Evolutionary conservation across 2,888 invertebrate genomes (phyloP).

Genomic region (Nasonia oneida): DNA sequence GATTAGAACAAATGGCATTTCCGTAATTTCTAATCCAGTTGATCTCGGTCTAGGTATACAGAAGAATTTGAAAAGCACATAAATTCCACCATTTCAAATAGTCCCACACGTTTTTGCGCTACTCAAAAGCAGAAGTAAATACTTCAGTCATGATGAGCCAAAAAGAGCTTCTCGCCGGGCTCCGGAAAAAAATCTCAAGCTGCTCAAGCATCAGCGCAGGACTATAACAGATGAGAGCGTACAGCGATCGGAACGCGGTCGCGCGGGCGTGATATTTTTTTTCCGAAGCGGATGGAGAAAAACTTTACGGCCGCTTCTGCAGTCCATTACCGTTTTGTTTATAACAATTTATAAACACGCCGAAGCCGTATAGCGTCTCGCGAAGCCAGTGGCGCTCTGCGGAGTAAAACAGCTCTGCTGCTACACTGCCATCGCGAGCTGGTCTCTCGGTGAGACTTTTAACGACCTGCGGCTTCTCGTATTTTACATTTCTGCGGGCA

Average conservation of each 20-base stretch:
- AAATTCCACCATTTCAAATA: neutral
- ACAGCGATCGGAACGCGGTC: neutral
- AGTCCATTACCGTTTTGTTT: slow-evolving; percentile 78
- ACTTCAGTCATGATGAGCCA: slow-evolving; percentile 6
- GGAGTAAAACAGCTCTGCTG: slow-evolving; percentile 16
- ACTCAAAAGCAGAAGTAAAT: slow-evolving; percentile 23
- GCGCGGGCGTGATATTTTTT: slow-evolving; percentile 24
- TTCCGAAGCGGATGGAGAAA: slow-evolving; percentile 64
- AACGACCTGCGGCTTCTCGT: slow-evolving; percentile 67
- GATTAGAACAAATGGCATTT: too few species aligned
- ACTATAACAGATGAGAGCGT: neutral
- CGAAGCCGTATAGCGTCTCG: slow-evolving; percentile 69
- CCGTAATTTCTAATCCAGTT: neutral
- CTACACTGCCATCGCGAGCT: slow-evolving; percentile 60
- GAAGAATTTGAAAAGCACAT: neutral
- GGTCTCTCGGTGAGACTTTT: slow-evolving; percentile 61
- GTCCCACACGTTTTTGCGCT: neutral
- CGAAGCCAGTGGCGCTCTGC: slow-evolving; percentile 46
- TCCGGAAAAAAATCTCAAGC: neutral
- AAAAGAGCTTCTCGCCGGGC: slow-evolving; percentile 16
- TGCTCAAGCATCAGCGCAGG: neutral
- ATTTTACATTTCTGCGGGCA: slow-evolving; percentile 65
- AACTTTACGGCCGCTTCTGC: slow-evolving; percentile 76
- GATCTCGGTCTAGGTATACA: neutral
- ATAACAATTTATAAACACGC: slow-evolving; percentile 76